Conservation (phyloP, 2,797 vertebrate genomes). For the Agapornis canus region DNA sequence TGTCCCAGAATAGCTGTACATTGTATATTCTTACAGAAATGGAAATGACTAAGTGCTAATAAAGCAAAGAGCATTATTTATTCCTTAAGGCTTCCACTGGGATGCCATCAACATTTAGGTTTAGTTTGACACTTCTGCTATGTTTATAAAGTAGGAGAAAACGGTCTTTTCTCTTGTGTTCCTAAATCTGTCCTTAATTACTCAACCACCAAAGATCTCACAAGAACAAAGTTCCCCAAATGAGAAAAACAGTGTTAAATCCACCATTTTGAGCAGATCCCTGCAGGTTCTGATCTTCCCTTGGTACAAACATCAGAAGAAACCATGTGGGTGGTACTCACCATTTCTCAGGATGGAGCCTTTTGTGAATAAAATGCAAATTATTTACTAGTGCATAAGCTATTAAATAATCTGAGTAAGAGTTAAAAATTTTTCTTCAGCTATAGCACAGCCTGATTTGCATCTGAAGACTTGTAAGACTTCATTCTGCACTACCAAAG, state of each 20-base stretch:
- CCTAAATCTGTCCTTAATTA: not conserved
- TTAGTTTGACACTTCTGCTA: not conserved
- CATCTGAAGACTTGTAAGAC: not conserved
- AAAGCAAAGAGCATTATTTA: not conserved
- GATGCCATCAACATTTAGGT: not conserved
- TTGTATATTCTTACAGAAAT: not conserved
- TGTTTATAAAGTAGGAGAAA: not conserved
- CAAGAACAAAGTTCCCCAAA: not conserved
- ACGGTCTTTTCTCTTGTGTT: not conserved
- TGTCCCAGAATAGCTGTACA: not conserved
- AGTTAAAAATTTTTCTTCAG: not conserved
- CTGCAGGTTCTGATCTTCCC: not conserved
- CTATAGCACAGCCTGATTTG: not conserved
- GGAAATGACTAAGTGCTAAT: not conserved
- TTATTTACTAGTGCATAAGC: not conserved
- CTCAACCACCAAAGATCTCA: not conserved
- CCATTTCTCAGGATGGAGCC: not conserved
- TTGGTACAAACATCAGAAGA: not conserved
- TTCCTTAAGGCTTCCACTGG: not conserved
- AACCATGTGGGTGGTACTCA: not conserved
- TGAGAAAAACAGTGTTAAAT: not conserved
- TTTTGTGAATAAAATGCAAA: not conserved
- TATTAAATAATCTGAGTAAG: not conserved
- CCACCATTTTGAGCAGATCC: not conserved
- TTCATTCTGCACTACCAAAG: not conserved